Evolutionary conservation across 2,888 invertebrate genomes (phyloP).

Genomic region (Metacarcinus magister): DNA sequence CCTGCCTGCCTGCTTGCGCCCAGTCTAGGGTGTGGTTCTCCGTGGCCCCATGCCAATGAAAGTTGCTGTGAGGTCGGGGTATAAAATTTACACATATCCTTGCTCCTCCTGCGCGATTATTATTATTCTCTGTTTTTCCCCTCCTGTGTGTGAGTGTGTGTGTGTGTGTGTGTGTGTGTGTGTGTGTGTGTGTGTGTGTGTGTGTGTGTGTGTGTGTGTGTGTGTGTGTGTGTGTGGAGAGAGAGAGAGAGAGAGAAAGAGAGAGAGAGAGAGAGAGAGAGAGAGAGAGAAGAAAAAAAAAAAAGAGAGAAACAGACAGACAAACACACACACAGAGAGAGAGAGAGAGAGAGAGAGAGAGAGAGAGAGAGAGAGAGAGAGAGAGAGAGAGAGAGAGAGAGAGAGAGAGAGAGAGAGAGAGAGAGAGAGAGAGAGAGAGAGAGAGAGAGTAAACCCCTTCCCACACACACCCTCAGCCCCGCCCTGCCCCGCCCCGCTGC

Average conservation of each 20-base stretch:
- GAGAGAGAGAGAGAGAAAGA: not conserved
- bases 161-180: not conserved
- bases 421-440: conserved; percentile 38
- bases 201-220: too few relatives aligned
- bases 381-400: conserved; percentile 18
- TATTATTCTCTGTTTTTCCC: not conserved
- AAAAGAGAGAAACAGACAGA: not conserved
- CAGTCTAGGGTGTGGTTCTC: conserved; percentile 71
- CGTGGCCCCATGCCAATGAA: conserved; percentile 75
- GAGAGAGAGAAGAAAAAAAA: not conserved
- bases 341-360: not conserved
- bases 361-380: not conserved
- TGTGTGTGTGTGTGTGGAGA: too few relatives aligned
- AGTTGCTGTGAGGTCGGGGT: conserved; percentile 63
- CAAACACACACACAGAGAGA: not conserved
- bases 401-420: conserved; percentile 29
- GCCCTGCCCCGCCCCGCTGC: not conserved
- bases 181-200: too few relatives aligned
- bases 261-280: not conserved
- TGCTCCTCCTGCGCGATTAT: conserved; percentile 22
- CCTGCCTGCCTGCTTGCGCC: conserved; percentile 59
- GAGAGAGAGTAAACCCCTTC: not conserved
- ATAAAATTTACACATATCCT: conserved; percentile 64
- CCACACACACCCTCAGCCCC: not conserved
- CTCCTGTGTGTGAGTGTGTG: not conserved